Evolutionary conservation across 2,888 invertebrate species (phyloP), one percentile per base, ranked within the genome.

Genomic region (Drosophila gaucha): DNA sequence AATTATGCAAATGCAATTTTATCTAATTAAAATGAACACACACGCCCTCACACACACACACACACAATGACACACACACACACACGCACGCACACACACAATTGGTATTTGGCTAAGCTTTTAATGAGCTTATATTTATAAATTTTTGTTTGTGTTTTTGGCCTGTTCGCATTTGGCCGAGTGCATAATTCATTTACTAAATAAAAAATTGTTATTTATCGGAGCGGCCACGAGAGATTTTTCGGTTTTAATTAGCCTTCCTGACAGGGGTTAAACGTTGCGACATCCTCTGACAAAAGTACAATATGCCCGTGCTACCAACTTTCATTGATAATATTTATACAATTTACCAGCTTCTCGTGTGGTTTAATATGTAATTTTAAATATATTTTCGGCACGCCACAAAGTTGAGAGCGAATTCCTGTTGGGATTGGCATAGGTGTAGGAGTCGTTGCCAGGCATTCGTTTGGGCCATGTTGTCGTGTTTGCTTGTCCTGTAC

Each of bases 111-210:
- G 52, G 43, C 74, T 87, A 75, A 85, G 83, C 88, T 67, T 68
- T 78, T 85, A 87, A 87, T 83, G 88, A 85, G 88, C 83, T 83
- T 83, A 83, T 72, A 87, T 87, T 87, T 87, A 73, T 74, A 33
- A 33, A 76, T 73, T 39, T 38, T 38, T 41, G 41, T 35, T 30
- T 24, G 36, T 28, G 36, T 47, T 65, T 43, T 30, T 8, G 52
- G 18, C 24, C 47, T n/a, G 18, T 74, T 67, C 30, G 39, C 35
- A 36, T 39, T 58, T 57, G 56, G 56, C 24, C 36, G 38, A 31
- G 39, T 67, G 43, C 30, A 65, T 72, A 72, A 65, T 55, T 70
- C 38, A 56, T 63, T 50, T 47, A 2, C 22, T 18, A 44, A 44
- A 12, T 6, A 44, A 24, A 44, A 28, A 22, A 31, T 50, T 36